These are phyloP conservation scores for Limnephilus rhombicus DNA, from an alignment of 2,888 invertebrate species.

Conservation along the genomic window DNA sequence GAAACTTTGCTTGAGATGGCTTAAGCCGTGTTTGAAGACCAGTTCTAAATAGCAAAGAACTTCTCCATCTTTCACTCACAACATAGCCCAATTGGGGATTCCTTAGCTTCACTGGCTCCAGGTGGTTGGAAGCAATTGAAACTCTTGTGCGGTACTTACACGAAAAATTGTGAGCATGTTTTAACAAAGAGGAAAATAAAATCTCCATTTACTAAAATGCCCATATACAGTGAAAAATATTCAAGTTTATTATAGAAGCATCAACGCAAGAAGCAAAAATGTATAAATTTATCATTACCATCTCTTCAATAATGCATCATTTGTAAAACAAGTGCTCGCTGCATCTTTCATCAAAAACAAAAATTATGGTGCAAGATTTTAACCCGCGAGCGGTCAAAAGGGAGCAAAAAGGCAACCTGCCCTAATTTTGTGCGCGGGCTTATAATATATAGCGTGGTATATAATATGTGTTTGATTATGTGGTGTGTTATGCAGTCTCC, in stretches of 20 bases:
- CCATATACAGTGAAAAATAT: not conserved
- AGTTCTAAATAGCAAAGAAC: too few relatives aligned
- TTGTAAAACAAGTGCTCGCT: not conserved
- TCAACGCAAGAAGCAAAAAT: not conserved
- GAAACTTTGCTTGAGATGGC: too few relatives aligned
- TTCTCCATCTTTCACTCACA: too few relatives aligned
- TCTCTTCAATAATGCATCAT: not conserved
- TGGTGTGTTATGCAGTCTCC: constrained; percentile 24
- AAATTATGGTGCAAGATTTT: not conserved
- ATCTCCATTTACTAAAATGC: not conserved
- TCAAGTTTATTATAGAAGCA: not conserved
- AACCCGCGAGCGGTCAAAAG: constrained; percentile 4
- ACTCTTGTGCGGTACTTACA: too few relatives aligned
- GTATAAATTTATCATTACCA: not conserved
- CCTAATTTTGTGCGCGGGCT: not conserved
- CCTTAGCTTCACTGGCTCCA: too few relatives aligned
- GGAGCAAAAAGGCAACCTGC: not conserved
- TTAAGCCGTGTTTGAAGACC: too few relatives aligned
- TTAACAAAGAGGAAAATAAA: not conserved
- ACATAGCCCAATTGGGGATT: too few relatives aligned
- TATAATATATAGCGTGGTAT: constrained; percentile 2
- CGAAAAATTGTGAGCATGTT: not conserved
- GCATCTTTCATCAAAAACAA: not conserved
- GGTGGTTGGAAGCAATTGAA: too few relatives aligned
- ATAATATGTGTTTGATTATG: not conserved